Evolutionary conservation across 1,140 invertebrate species (phyloP).

Genomic region (Anthonomus grandis): DNA sequence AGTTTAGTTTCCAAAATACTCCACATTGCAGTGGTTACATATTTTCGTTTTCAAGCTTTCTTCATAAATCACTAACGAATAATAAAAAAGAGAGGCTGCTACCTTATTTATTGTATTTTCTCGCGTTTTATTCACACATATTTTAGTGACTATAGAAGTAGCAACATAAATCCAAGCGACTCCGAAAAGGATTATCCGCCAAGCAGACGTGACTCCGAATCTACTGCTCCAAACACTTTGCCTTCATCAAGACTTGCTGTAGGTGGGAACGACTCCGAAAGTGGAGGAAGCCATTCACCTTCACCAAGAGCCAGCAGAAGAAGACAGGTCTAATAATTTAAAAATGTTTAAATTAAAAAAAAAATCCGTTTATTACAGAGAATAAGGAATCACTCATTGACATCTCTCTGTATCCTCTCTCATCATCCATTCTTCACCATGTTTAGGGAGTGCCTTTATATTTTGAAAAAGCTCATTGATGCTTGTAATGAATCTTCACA

Average conservation of each 20-base stretch:
- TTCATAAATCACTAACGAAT: too few relatives aligned
- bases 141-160: conserved; percentile 85
- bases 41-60: too few relatives aligned
- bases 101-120: too few relatives aligned
- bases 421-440: conserved; percentile 99
- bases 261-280: conserved; percentile 76
- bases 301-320: conserved; percentile 78
- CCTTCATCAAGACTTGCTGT: conserved; percentile 59
- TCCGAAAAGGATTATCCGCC: conserved; percentile 74
- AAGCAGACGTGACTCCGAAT: conserved; percentile 65
- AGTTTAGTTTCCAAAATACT: too few relatives aligned
- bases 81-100: too few relatives aligned
- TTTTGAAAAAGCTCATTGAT: conserved; percentile 93
- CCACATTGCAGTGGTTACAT: too few relatives aligned
- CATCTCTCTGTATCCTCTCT: conserved; percentile 94
- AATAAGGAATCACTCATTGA: conserved; percentile 86
- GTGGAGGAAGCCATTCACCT: conserved; percentile 80
- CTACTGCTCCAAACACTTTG: conserved; percentile 39
- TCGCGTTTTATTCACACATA: too few relatives aligned
- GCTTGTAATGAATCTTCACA: conserved; percentile 93
- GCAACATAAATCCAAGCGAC: conserved; percentile 81
- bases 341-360: not conserved
- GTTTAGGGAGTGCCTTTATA: conserved; percentile 95
- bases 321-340: conserved; percentile 58
- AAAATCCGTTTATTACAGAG: conserved; percentile 58